Conservation (phyloP, 2,797 vertebrate species). For the Apogon talboti region DNA sequence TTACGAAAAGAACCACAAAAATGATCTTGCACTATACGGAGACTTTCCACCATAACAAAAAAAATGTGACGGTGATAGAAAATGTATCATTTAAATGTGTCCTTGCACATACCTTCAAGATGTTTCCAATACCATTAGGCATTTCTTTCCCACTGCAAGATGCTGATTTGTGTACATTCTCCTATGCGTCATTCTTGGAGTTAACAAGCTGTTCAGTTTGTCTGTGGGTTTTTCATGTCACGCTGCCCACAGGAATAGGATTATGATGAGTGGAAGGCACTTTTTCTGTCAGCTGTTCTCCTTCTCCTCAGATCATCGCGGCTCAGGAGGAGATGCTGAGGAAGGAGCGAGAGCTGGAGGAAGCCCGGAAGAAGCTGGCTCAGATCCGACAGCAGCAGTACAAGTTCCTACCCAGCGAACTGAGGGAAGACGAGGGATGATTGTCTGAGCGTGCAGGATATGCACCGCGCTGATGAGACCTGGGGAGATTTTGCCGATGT, state of each 20-base stretch:
- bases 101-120: background rate
- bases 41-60: too few species aligned
- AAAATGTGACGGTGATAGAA: too few species aligned
- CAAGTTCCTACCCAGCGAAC: slow-evolving; percentile 96
- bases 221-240: slow-evolving; percentile 2
- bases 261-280: slow-evolving; percentile 10
- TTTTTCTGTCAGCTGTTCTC: slow-evolving; percentile 40
- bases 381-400: slow-evolving; percentile 99
- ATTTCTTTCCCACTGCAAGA: background rate
- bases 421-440: slow-evolving; percentile 96
- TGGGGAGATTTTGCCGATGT: slow-evolving; percentile 41
- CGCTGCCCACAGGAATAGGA: slow-evolving; percentile 22
- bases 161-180: slow-evolving; percentile 5
- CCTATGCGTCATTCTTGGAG: background rate
- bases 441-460: background rate
- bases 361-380: slow-evolving; percentile 97
- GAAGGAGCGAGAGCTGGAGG: slow-evolving; percentile 97
- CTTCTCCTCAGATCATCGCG: slow-evolving; percentile 90
- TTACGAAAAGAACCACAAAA: too few species aligned
- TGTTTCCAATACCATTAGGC: background rate
- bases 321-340: slow-evolving; percentile 99
- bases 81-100: background rate
- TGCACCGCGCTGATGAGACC: slow-evolving; percentile 35
- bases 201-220: background rate
- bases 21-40: too few species aligned